phyloP scores from a whole-genome alignment of 1,140 invertebrate genomes.

The Heliothis virescens region DNA sequence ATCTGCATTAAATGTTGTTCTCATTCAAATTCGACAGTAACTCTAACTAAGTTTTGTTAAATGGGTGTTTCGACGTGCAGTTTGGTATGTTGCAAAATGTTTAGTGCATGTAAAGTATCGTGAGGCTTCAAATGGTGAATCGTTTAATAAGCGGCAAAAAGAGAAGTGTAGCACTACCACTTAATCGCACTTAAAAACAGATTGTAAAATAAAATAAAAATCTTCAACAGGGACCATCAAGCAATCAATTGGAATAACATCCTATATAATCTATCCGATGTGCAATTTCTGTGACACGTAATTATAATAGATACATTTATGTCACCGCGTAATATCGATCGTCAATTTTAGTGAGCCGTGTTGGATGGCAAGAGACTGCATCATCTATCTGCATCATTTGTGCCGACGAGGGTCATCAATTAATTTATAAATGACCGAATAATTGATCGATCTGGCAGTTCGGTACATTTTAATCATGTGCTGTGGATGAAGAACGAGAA shows the following conservation, averaged over 20 bases:
- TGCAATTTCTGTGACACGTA: neutral
- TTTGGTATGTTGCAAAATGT: neutral
- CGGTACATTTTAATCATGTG: conserved; percentile 43
- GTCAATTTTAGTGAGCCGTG: conserved; percentile 22
- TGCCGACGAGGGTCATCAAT: conserved; percentile 47
- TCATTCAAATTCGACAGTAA: conserved; percentile 1
- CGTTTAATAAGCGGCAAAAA: neutral
- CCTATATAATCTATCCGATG: neutral
- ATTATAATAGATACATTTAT: too few species aligned
- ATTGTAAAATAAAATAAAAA: neutral
- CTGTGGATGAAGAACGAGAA: too few species aligned
- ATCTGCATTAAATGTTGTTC: neutral
- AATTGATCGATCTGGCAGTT: conserved; percentile 50
- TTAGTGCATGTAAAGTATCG: neutral
- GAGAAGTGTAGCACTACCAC: neutral
- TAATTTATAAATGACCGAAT: conserved; percentile 53
- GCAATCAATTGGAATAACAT: neutral
- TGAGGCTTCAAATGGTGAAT: neutral
- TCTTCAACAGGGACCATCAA: neutral
- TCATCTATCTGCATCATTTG: conserved; percentile 43
- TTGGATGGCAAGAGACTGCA: conserved; percentile 12
- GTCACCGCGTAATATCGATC: conserved; percentile 20
- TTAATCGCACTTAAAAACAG: neutral
- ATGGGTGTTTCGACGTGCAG: neutral
- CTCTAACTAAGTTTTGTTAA: neutral